Conservation (phyloP, 2,113 vertebrate species). For the Microtus montanus region DNA sequence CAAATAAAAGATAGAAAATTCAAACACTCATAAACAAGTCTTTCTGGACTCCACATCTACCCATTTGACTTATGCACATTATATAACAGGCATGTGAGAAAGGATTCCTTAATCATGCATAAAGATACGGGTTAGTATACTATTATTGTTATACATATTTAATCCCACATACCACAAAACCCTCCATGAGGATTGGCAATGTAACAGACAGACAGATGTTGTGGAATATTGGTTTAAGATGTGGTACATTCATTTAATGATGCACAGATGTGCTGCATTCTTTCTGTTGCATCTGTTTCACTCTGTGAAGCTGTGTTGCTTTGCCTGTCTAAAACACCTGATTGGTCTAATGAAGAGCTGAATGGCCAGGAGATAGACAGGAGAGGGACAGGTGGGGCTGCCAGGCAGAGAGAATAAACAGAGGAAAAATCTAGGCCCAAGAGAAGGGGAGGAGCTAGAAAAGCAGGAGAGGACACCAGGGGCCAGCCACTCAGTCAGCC, state of each 20-base stretch:
- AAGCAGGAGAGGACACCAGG: background rate
- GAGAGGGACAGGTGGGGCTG: background rate
- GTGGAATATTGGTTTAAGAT: background rate
- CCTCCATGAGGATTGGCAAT: background rate
- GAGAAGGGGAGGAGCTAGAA: background rate
- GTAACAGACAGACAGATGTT: background rate
- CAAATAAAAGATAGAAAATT: background rate
- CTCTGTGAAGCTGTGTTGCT: background rate
- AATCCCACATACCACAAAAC: background rate
- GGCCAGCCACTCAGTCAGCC: background rate
- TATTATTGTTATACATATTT: background rate
- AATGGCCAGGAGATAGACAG: background rate
- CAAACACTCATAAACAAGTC: background rate
- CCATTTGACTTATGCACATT: background rate
- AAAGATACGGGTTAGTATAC: background rate
- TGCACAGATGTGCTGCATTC: background rate
- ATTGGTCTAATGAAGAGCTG: background rate
- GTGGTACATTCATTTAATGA: background rate
- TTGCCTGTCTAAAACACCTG: background rate
- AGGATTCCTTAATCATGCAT: background rate
- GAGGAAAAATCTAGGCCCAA: background rate
- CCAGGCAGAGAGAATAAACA: background rate
- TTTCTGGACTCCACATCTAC: background rate
- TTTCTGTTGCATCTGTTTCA: background rate
- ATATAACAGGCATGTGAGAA: background rate